Evolutionary conservation across 1,140 invertebrate genomes (phyloP), one percentile per base, ranked within the genome.

Genomic region (Phthorimaea operculella): DNA sequence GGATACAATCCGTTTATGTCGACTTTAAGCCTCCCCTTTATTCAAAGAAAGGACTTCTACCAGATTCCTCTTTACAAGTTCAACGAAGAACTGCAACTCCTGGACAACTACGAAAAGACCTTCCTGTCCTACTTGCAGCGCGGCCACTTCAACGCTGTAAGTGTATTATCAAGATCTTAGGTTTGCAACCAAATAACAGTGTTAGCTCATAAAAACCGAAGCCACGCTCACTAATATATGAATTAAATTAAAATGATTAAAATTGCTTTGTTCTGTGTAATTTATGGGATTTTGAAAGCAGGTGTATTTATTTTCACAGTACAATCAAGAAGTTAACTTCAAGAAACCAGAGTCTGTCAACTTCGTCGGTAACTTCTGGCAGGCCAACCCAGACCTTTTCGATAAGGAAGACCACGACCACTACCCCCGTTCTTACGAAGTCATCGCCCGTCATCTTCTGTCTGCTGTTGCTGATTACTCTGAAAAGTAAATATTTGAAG

Each of bases 341-440:
- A 80, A 80, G 60, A 77, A 85, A n/a, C 74, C 86, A 1, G 82
- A 88, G 11, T 82, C 85, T 18, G 66, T 91, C 50, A 87, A 91
- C 68, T 87, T 88, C 52, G 83, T 94, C 36, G 91, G 89, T 28
- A 90, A 92, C 68, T 78, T 91, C 49, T 89, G 92, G 64, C 90
- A 93, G 86, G 87, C 87, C 7, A 92, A 92, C 65, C 76, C 80
- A n/a, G 90, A 92, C 58, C 88, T 89, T 4, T 86, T 86, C 58
- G 90, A 92, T 65, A 74, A 76, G 21, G 74, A 85, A 54, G 90
- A 85, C 66, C 91, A 90, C 44, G 70, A 87, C 36, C 80, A 87
- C 59, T 83, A 87, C 63, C 87, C 86, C 56, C 86, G 85, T 54
- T 89, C 87, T 54, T 88, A 89, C 61, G 87, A 88, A 66, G 56